Evolutionary conservation across 2,888 invertebrate species (phyloP), one percentile per base, ranked within the genome.

Genomic region (Cinara cedri): DNA sequence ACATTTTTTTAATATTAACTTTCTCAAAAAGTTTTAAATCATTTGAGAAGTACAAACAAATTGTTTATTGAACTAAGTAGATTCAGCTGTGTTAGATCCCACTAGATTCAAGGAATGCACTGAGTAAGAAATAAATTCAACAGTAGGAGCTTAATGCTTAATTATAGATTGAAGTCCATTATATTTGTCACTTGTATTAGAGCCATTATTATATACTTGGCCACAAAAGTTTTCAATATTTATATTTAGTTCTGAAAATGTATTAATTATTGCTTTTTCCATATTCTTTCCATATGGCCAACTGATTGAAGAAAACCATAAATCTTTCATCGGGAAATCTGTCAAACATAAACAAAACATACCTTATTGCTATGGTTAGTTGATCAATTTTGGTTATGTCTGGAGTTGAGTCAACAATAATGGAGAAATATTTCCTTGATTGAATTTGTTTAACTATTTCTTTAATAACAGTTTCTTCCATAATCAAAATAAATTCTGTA

Each of bases 141-240:
- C 83, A 51, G 82, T 82, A 19, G 74, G 21, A 80, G 82, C 82
- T 51, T 60, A n/a, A 19, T 82, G 75, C 26, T 68, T 24, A 75
- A 83, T 81, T 49, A 65, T 72, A 11, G 60, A 44, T 72, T 83
- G 82, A 81, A 83, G 75, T 42, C 82, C 82, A 11, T 66, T n/a
- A 55, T 83, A 82, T 24, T 16, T 74, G 13, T 82, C 82, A 0
- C 81, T 81, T 82, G 83, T 82, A 78, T 83, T 82, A 16, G 81
- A 66, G 14, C 82, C 83, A 78, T 82, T 83, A 62, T 83, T 82
- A 51, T 83, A 82, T 13, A 81, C 82, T 66, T 83, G 83, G 26
- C 82, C 82, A 75, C 83, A 75, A 51, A 65, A 76, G 46, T 60
- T 26, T 21, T 19, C 51, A 11, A 66, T 66, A 24, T 63, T 46